Conservation (phyloP, 2,113 vertebrate genomes). For the Trematomus loennbergii region DNA sequence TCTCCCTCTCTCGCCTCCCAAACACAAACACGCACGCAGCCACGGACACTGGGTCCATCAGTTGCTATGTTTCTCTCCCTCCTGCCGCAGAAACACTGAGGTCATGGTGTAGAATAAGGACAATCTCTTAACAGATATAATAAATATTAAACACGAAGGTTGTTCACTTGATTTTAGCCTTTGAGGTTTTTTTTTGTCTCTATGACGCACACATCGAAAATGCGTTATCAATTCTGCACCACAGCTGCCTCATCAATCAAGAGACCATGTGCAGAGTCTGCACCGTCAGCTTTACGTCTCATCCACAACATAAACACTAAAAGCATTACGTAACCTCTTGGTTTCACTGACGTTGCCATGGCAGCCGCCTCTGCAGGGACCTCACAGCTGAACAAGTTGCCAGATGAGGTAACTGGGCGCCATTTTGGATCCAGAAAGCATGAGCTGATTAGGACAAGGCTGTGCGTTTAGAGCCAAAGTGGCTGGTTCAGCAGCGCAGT, state of each 20-base stretch:
- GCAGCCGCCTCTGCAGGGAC: constrained; percentile 72
- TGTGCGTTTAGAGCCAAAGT: constrained; percentile 44
- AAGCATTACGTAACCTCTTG: constrained; percentile 75
- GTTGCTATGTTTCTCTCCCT: constrained; percentile 14
- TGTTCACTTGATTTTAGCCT: not conserved
- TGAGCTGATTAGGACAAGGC: not conserved
- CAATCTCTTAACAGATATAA: not conserved
- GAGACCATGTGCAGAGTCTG: constrained; percentile 21
- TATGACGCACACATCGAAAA: not conserved
- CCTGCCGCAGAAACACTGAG: constrained; percentile 63
- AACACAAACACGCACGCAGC: not conserved
- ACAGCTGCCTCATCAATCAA: constrained; percentile 19
- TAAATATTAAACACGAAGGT: not conserved
- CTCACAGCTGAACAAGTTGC: constrained; percentile 7
- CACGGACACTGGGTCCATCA: not conserved
- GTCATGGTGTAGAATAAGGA: constrained; percentile 46
- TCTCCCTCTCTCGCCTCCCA: constrained; percentile 20
- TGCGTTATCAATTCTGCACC: not conserved
- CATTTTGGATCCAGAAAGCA: constrained; percentile 57
- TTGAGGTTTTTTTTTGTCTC: not conserved
- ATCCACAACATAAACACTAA: constrained; percentile 59
- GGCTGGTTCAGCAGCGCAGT: constrained; percentile 43
- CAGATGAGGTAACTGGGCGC: constrained; percentile 33
- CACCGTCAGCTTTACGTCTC: constrained; percentile 13
- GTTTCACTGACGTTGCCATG: constrained; percentile 57